Base-by-base conservation (phyloP, 2,888 invertebrate genomes). In the Netelia melanura region DNA sequence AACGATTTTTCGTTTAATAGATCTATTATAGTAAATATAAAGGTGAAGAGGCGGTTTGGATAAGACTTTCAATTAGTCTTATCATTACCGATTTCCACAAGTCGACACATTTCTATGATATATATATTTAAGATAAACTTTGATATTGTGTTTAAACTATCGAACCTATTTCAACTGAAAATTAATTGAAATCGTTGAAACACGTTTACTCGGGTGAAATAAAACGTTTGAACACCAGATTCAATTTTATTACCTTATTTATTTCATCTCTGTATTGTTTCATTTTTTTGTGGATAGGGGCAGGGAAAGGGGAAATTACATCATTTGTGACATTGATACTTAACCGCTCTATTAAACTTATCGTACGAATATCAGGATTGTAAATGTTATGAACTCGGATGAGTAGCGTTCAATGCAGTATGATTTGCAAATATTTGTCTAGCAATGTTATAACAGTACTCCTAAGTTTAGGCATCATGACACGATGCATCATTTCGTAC, bases 251-350 rank as follows among this genome's bases (percentile, higher is more conserved):
- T 85, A 88, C 89, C 88, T 89, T 86, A 84, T 91, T 90, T 91
- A 91, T 91, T 91, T 91, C 88, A 89, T 83, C 87, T 91, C 87
- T 77, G 77, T 82, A 82, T 86, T 89, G 87, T 88, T 87, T 89
- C 87, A 88, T 84, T 88, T 90, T 90, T 87, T 87, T 89, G 88
- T 38, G 58, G 61, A 25, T 44, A 62, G 64, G 79, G 71, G 25
- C 43, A 21, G 71, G 76, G 64, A 6, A 64, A 43, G 71, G 61
- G 70, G 43, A 54, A 65, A 89, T 89, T 90, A 91, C 90, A 91
- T 90, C 88, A 90, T 86, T 90, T 88, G 90, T 90, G 90, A 91
- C 91, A 91, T 89, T 89, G 88, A 90, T 90, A 79, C 90, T 90
- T 90, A 91, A 88, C 87, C 87, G 9, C 56, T 81, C 84, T 90